These are phyloP conservation scores for Brachionus paranguensis DNA, from an alignment of 1,140 invertebrate species.

Conservation along the genomic window DNA sequence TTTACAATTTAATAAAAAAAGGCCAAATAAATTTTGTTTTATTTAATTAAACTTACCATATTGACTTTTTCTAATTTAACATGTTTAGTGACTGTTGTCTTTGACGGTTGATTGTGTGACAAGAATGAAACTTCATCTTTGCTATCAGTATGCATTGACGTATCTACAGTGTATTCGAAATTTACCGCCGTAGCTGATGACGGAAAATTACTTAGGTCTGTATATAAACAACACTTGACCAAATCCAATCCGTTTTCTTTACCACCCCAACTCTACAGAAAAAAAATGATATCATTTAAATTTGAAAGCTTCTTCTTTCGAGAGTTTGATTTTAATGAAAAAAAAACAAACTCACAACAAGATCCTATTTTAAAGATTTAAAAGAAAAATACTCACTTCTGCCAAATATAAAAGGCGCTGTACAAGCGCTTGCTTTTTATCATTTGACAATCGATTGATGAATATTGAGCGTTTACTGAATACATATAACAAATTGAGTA, in stretches of 20 bases:
- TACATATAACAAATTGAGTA: slow-evolving; percentile 79
- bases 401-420: slow-evolving; percentile 72
- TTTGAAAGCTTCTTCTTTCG: neutral
- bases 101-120: neutral
- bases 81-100: slow-evolving; percentile 14
- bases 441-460: slow-evolving; percentile 69
- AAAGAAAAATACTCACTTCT: slow-evolving; percentile 60
- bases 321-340: no score
- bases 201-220: slow-evolving; percentile 27
- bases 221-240: slow-evolving; percentile 66
- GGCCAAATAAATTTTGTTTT: neutral
- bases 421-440: slow-evolving; percentile 67
- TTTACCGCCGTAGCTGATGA: slow-evolving; percentile 27
- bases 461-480: slow-evolving; percentile 87
- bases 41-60: neutral
- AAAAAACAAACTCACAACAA: no score
- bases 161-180: slow-evolving; percentile 39
- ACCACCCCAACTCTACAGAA: slow-evolving; percentile 67
- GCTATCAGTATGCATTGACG: slow-evolving; percentile 49
- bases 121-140: slow-evolving; percentile 43
- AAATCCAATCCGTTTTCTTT: slow-evolving; percentile 81
- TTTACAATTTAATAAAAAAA: slow-evolving; percentile 6
- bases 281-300: slow-evolving; percentile 41
- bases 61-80: slow-evolving; percentile 26
- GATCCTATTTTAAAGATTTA: slow-evolving; percentile 11